phyloP scores from a whole-genome alignment of 2,888 invertebrate genomes.

The Automeris io region DNA sequence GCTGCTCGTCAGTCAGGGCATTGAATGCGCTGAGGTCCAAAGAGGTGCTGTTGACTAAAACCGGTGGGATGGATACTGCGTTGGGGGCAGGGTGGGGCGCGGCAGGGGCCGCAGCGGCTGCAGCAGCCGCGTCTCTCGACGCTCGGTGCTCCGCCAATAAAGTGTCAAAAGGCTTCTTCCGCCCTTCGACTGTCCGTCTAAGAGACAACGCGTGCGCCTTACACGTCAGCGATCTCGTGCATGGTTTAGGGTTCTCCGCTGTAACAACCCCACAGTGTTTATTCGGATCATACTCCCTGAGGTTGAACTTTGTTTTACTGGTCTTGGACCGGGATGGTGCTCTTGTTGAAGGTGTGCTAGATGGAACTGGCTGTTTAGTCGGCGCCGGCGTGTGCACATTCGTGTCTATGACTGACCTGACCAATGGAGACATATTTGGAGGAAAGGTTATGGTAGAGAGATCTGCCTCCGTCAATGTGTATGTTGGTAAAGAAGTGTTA shows the following conservation, averaged over 20 bases:
- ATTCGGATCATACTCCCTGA: constrained; percentile 87
- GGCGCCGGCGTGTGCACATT: constrained; percentile 16
- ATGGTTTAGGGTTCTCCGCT: constrained; percentile 82
- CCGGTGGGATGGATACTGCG: constrained; percentile 51
- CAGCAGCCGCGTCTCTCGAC: constrained; percentile 69
- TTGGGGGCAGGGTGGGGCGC: constrained; percentile 20
- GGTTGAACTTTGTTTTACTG: constrained; percentile 63
- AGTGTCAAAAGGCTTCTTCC: constrained; percentile 85
- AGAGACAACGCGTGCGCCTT: constrained; percentile 82
- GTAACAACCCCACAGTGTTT: constrained; percentile 88
- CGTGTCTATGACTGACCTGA: constrained; percentile 37
- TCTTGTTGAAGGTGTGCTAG: constrained; percentile 42
- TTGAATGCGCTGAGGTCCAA: constrained; percentile 55
- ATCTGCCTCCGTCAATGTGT: constrained; percentile 50
- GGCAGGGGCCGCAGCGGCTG: constrained; percentile 18
- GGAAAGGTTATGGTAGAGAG: constrained; percentile 56
- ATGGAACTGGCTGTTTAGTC: constrained; percentile 26
- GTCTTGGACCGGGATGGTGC: constrained; percentile 45
- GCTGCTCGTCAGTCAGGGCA: constrained; percentile 56
- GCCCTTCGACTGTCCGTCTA: constrained; percentile 82
- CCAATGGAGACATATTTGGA: constrained; percentile 46
- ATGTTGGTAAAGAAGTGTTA: constrained; percentile 39
- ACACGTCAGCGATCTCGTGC: constrained; percentile 87
- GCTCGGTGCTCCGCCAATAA: constrained; percentile 84
- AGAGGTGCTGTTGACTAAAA: constrained; percentile 54